Percentiles rank a stretch among this genome's conserved stretches.
Evolutionary conservation across 2,113 vertebrate species (phyloP).

Genomic region (Mirza zaza): DNA sequence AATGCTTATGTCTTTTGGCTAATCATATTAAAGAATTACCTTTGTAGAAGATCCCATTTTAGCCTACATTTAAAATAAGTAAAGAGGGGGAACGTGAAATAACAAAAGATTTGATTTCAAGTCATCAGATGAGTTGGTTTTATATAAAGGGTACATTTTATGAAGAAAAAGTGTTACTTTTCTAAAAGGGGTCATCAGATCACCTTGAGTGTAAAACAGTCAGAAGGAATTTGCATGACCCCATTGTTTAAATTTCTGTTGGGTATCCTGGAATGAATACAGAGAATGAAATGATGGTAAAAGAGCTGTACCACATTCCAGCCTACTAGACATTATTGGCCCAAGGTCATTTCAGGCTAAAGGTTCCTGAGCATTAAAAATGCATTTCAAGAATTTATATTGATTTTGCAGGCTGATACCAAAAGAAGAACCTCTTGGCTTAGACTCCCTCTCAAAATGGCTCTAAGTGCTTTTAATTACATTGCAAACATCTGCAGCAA

Average conservation of each 20-base stretch:
- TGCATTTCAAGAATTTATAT: slow-evolving; percentile 56
- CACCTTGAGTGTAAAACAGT: background rate
- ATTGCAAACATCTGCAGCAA: slow-evolving; percentile 71
- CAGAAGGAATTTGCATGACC: background rate
- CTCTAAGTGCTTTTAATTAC: slow-evolving; percentile 68
- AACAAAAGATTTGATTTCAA: background rate
- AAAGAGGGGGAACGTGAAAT: slow-evolving; percentile 3
- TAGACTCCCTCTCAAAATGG: slow-evolving; percentile 44
- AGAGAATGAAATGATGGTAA: background rate
- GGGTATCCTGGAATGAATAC: background rate
- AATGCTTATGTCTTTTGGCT: background rate
- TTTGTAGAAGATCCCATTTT: background rate
- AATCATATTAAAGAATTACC: background rate
- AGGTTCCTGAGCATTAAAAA: slow-evolving; percentile 41
- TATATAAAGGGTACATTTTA: background rate
- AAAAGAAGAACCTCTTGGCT: slow-evolving; percentile 49
- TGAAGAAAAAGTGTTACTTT: background rate
- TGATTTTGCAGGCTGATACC: slow-evolving; percentile 57
- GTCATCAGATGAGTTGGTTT: slow-evolving; percentile 38
- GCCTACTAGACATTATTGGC: background rate
- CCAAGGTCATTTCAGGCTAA: slow-evolving; percentile 45
- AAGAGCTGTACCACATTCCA: background rate
- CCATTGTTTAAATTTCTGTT: background rate
- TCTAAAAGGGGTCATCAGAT: background rate
- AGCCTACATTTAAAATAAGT: background rate